Conservation (phyloP, 1,140 invertebrate genomes). For the Neodiprion fabricii region DNA sequence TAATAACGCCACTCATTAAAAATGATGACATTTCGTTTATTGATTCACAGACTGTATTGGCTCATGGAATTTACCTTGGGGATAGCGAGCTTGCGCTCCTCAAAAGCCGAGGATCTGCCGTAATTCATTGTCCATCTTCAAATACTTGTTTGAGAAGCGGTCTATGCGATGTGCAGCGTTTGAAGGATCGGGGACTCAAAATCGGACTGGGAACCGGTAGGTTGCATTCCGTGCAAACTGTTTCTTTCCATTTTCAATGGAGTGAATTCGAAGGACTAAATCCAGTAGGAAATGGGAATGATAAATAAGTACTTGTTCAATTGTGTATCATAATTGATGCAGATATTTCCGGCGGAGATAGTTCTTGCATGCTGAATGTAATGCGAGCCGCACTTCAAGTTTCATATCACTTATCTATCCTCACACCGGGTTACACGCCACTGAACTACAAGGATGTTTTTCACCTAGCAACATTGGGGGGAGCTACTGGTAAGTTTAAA, state of each 20-base stretch:
- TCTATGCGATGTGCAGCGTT: conserved; percentile 75
- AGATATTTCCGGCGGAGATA: conserved; percentile 86
- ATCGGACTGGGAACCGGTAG: conserved; percentile 87
- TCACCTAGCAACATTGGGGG: conserved; percentile 84
- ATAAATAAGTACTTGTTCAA: no score
- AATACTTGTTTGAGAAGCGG: conserved; percentile 86
- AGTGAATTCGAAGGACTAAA: no score
- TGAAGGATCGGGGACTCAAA: conserved; percentile 71
- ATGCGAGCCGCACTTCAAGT: conserved; percentile 76
- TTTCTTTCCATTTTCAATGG: neutral
- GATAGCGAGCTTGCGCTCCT: conserved; percentile 77
- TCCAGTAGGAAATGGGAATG: no score
- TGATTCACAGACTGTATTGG: conserved; percentile 72
- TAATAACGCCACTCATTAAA: neutral
- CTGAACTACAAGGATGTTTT: conserved; percentile 81
- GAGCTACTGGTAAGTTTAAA: conserved; percentile 72
- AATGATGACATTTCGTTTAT: conserved; percentile 21
- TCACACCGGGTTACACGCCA: conserved; percentile 59
- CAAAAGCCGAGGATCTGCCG: conserved; percentile 65
- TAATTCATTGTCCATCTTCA: conserved; percentile 88
- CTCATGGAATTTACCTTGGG: conserved; percentile 80
- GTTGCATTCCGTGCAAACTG: neutral
- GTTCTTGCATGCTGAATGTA: conserved; percentile 76
- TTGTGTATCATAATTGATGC: conserved; percentile 29
- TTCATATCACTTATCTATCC: conserved; percentile 71